These are phyloP conservation scores for Phenganax marumi DNA, from an alignment of 92 coral and sea anemone genomes.

Conservation along the genomic window DNA sequence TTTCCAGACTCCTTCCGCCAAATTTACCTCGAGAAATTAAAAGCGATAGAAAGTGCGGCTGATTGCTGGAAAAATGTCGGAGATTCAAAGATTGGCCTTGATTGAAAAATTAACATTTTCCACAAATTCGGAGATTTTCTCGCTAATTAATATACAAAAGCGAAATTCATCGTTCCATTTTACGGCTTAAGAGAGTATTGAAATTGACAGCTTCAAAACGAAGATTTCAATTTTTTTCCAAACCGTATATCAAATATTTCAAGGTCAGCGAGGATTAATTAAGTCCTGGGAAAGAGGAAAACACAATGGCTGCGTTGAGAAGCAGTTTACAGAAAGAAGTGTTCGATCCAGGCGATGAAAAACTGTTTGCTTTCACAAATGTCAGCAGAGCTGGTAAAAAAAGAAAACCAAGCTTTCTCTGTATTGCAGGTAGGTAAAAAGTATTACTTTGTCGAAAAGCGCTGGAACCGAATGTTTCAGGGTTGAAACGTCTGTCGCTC, in stretches of 20 bases:
- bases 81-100: no score
- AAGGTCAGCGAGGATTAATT: neutral
- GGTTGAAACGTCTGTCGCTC: neutral
- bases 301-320: slow-evolving; percentile 91
- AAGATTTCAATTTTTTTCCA: neutral
- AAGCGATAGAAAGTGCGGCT: no score
- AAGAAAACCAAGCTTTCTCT: slow-evolving; percentile 94
- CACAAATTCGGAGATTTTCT: no score
- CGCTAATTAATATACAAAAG: no score
- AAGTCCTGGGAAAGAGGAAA: slow-evolving; percentile 36
- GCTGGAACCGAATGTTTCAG: neutral
- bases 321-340: slow-evolving; percentile 91
- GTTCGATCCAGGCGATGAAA: slow-evolving; percentile 92
- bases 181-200: no score
- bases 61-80: no score
- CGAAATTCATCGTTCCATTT: no score
- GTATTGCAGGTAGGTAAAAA: slow-evolving; percentile 81
- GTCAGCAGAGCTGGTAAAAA: slow-evolving; percentile 96
- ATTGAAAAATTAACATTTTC: no score
- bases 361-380: slow-evolving; percentile 85
- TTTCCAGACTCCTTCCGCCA: no score
- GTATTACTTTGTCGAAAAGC: neutral
- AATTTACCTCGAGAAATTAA: no score
- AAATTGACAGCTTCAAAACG: no score
- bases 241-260: neutral